Evolutionary conservation across 1,140 invertebrate genomes (phyloP), one percentile per base, ranked within the genome.

Genomic region (Rhagoletis zephyria): DNA sequence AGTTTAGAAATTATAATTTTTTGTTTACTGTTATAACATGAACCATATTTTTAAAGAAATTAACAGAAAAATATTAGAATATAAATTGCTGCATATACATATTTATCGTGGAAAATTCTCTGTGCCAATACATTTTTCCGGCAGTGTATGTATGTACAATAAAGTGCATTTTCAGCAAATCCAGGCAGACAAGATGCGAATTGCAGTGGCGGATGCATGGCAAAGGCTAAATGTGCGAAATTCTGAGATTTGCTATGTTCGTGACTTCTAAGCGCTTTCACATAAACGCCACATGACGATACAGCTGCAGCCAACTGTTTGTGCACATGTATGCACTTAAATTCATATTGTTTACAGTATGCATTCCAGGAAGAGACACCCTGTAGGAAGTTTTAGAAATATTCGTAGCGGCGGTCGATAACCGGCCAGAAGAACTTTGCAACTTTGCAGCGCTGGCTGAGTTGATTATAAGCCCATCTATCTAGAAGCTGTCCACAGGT

Each of bases 231-330:
- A 81, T 81, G 30, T 19, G 48, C 16, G 30, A 81, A 30, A 81
- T 74, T 81, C 74, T 81, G 74, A 81, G 48, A 81, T 81, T 81
- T 81, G 5, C 9, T 51, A 19, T n/a, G n/a, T 77, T n/a, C 74
- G 74, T 81, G 45, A 81, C 74, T 81, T 81, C 74, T 81, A 56
- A 81, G 74, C 74, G 45, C 19, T 81, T 81, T 81, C 74, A 16
- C 51, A 81, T 51, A 51, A 56, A 81, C 6, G 48, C 74, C 74
- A 81, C n/a, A 74, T 48, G 70, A 12, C 70, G 4, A 12, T 42
- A 30, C 45, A 51, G 74, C 48, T 81, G 48, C 48, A 51, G 74
- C 45, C 74, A 81, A 51, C 70, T 74, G 70, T 74, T 74, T 16
- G 42, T 30, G 40, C 42, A 6, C 74, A 81, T 30, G 19, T 48